These are phyloP conservation scores for Aldrovandia affinis DNA, from an alignment of 2,797 vertebrate species.

Conservation along the genomic window DNA sequence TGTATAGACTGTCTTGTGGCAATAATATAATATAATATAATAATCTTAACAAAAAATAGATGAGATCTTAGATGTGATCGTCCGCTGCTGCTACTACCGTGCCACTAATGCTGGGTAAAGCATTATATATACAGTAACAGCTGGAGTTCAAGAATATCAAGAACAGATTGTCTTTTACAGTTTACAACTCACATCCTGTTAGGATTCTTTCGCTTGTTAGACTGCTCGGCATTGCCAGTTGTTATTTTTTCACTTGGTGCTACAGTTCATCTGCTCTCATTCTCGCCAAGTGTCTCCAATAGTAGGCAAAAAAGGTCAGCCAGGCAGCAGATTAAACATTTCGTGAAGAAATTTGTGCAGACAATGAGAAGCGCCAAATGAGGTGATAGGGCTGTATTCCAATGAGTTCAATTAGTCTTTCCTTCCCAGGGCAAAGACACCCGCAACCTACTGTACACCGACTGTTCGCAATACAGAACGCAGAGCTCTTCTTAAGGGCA, in stretches of 20 bases:
- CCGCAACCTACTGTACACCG: background rate
- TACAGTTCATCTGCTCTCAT: no score
- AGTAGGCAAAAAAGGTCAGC: background rate
- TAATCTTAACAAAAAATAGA: constrained; percentile 47
- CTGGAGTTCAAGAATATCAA: constrained; percentile 33
- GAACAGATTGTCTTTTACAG: constrained; percentile 37
- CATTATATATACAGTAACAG: constrained; percentile 43
- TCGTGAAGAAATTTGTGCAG: background rate
- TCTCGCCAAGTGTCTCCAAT: no score
- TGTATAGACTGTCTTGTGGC: constrained; percentile 32
- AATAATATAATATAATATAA: no score
- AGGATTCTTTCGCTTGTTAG: background rate
- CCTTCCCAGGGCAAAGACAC: background rate
- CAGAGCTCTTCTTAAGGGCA: no score
- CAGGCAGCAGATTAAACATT: background rate
- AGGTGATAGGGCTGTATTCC: background rate
- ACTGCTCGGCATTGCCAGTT: background rate
- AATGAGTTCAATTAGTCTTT: background rate
- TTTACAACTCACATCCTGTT: constrained; percentile 32
- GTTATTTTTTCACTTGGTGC: background rate
- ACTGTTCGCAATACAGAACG: background rate
- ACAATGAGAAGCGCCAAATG: background rate
- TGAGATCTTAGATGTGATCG: constrained; percentile 34
- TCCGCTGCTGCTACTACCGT: constrained; percentile 19
- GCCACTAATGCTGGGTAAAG: constrained; percentile 35